phyloP scores from a whole-genome alignment of 2,797 vertebrate species.

The Poeciliopsis infans region DNA sequence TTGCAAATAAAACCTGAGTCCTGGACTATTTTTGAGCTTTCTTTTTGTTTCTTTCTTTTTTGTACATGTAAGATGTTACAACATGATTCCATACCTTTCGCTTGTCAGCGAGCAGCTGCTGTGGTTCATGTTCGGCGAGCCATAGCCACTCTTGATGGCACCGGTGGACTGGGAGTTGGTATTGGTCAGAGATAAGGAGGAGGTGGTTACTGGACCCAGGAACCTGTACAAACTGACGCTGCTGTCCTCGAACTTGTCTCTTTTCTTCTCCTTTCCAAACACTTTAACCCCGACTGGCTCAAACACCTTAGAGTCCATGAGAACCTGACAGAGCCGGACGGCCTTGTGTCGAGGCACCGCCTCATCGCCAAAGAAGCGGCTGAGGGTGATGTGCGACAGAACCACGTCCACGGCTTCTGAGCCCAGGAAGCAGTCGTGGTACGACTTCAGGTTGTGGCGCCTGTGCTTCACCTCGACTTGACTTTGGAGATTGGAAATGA shows the following conservation, averaged over 20 bases:
- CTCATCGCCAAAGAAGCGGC: conserved; percentile 90
- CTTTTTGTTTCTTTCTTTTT: not conserved
- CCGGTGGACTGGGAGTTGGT: conserved; percentile 55
- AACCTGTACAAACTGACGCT: conserved; percentile 94
- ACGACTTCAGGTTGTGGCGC: conserved; percentile 92
- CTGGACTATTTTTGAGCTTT: not conserved
- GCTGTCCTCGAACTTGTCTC: conserved; percentile 90
- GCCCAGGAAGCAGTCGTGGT: conserved; percentile 93
- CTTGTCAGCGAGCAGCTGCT: conserved; percentile 50
- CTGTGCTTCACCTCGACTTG: conserved; percentile 93
- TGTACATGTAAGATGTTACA: conserved; percentile 13
- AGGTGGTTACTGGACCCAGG: conserved; percentile 64
- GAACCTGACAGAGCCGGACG: conserved; percentile 91
- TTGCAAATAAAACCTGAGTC: not conserved
- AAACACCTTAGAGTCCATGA: conserved; percentile 96
- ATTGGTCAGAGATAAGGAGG: conserved; percentile 46
- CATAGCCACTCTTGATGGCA: conserved; percentile 77
- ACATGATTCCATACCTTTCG: conserved; percentile 69
- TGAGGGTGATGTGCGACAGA: conserved; percentile 91
- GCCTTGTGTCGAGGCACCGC: conserved; percentile 92
- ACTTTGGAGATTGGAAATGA: conserved; percentile 89
- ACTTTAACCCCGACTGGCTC: conserved; percentile 90
- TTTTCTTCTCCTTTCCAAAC: conserved; percentile 92
- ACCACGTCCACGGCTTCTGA: conserved; percentile 94
- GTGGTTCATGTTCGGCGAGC: conserved; percentile 63